phyloP scores from a whole-genome alignment of 2,797 vertebrate species.

The Spatula clypeata region DNA sequence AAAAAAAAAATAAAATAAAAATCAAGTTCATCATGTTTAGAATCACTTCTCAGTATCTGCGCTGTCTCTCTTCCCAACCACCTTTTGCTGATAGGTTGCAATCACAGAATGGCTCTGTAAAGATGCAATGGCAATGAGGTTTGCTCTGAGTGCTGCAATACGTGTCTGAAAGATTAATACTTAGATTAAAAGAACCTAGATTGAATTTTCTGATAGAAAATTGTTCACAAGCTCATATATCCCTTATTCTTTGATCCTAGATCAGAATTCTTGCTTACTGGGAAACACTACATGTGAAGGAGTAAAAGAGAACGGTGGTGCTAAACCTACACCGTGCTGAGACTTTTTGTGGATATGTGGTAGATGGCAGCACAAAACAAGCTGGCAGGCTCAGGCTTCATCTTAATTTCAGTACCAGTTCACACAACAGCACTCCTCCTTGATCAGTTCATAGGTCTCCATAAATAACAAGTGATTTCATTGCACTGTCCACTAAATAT shows the following conservation, averaged over 20 bases:
- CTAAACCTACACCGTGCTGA: neutral
- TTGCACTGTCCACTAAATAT: conserved; percentile 42
- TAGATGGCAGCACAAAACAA: neutral
- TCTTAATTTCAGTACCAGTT: neutral
- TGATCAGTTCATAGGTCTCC: conserved; percentile 2
- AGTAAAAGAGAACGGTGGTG: neutral
- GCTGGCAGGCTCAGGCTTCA: neutral
- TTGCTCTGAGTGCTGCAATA: conserved; percentile 62
- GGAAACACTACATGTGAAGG: neutral
- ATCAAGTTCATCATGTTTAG: conserved; percentile 77
- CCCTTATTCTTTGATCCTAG: conserved; percentile 54
- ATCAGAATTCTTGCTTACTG: neutral
- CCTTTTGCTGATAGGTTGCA: conserved; percentile 57
- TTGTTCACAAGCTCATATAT: conserved; percentile 62
- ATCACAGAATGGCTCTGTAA: conserved; percentile 64
- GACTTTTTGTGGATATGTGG: neutral
- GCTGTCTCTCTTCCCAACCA: conserved; percentile 21
- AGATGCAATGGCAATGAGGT: conserved; percentile 7
- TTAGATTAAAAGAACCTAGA: conserved; percentile 81
- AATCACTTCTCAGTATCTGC: conserved; percentile 60
- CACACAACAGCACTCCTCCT: neutral
- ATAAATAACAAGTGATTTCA: conserved; percentile 61
- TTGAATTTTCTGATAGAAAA: conserved; percentile 80
- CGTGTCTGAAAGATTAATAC: conserved; percentile 80
- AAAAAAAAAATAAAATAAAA: conserved; percentile 66